These are phyloP conservation scores for Montipora sp. DNA, from an alignment of 64 coral and sea anemone species.

Conservation along the genomic window DNA sequence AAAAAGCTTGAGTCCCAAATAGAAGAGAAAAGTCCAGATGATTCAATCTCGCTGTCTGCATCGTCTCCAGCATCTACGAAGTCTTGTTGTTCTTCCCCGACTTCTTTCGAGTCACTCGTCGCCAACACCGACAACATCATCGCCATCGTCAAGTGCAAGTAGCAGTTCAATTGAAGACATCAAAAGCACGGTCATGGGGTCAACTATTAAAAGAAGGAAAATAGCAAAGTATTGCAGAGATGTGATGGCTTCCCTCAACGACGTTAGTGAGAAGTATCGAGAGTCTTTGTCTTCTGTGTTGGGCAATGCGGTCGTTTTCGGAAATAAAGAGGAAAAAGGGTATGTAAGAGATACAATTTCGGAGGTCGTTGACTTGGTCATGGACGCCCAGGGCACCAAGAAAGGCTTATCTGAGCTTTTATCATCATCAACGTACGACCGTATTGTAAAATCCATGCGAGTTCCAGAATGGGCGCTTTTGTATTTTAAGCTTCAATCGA, in stretches of 20 bases:
- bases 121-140: neutral
- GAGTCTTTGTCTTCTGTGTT: neutral
- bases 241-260: neutral
- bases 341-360: neutral
- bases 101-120: too few relatives aligned
- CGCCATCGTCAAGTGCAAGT: neutral
- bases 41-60: too few relatives aligned
- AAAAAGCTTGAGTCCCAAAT: too few relatives aligned
- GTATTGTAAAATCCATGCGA: neutral
- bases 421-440: neutral
- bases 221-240: neutral
- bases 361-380: conserved; percentile 12
- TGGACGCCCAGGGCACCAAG: conserved; percentile 11
- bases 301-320: conserved; percentile 1
- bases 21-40: too few relatives aligned
- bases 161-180: conserved; percentile 18
- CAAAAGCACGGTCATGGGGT: neutral
- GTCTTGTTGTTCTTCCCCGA: neutral
- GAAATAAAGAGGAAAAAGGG: neutral
- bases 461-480: conserved; percentile 29
- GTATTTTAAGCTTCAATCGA: conserved; percentile 31
- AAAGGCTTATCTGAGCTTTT: conserved; percentile 34
- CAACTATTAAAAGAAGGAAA: neutral
- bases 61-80: neutral
- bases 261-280: neutral